Conservation (phyloP, 2,797 vertebrate species). For the Squalus acanthias region DNA sequence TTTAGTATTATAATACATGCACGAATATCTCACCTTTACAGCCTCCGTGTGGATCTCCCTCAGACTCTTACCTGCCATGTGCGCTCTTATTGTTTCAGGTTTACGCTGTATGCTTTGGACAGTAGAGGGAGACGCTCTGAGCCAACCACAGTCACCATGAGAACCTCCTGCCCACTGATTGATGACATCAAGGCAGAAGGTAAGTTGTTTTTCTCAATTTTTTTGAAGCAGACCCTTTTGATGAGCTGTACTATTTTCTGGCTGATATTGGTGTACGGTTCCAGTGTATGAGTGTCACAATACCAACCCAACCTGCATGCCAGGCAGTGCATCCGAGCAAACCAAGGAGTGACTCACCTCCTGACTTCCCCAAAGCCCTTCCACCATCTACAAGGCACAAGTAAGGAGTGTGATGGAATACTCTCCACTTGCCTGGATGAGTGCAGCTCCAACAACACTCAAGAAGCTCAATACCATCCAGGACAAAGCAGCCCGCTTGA, state of each 20-base stretch:
- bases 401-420: too few species aligned
- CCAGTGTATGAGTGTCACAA: not conserved
- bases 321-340: not conserved
- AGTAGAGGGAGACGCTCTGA: conserved; percentile 86
- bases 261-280: not conserved
- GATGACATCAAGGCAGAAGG: conserved; percentile 95
- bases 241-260: not conserved
- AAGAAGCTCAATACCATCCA: too few species aligned
- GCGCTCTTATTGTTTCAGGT: conserved; percentile 60
- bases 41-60: not conserved
- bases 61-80: not conserved
- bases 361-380: too few species aligned
- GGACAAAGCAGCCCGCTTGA: too few species aligned
- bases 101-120: conserved; percentile 86
- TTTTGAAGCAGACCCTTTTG: not conserved
- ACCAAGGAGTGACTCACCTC: not conserved
- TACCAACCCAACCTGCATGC: not conserved
- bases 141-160: conserved; percentile 78
- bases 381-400: too few species aligned
- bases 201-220: conserved; percentile 48
- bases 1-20: not conserved
- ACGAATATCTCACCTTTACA: not conserved
- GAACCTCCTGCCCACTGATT: conserved; percentile 89
- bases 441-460: too few species aligned
- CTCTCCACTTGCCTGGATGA: too few species aligned